These are phyloP conservation scores for Crocuta crocuta DNA, from an alignment of 2,113 vertebrate genomes.

Conservation along the genomic window DNA sequence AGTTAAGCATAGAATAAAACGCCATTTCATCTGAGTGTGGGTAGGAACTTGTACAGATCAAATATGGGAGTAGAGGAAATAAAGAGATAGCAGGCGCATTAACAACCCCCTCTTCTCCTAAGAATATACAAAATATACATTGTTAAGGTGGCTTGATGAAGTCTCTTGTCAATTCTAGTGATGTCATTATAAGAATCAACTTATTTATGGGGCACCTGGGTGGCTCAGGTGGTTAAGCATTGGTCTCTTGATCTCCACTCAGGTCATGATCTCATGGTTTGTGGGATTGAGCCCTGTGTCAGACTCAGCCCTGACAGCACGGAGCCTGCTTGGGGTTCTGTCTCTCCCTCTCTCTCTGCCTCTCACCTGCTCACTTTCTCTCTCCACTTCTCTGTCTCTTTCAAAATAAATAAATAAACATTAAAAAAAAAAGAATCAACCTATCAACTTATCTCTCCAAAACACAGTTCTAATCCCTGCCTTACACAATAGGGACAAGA, in stretches of 20 bases:
- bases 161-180: constrained; percentile 73
- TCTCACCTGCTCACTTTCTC: too few relatives aligned
- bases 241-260: too few relatives aligned
- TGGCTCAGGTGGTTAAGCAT: too few relatives aligned
- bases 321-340: too few relatives aligned
- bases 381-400: too few relatives aligned
- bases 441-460: constrained; percentile 28
- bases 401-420: too few relatives aligned
- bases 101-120: constrained; percentile 40
- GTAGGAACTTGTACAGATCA: background rate
- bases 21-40: background rate
- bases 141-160: constrained; percentile 62
- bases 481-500: background rate
- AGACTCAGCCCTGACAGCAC: too few relatives aligned
- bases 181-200: constrained; percentile 33
- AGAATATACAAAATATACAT: constrained; percentile 64
- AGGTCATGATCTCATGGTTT: too few relatives aligned
- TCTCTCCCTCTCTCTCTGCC: too few relatives aligned
- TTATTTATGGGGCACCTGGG: background rate
- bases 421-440: background rate
- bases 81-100: constrained; percentile 60
- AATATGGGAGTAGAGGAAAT: background rate
- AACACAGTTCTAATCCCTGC: constrained; percentile 47
- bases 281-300: accelerated
- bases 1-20: constrained; percentile 43